Conservation (phyloP, 2,113 vertebrate genomes). For the Indicator indicator region DNA sequence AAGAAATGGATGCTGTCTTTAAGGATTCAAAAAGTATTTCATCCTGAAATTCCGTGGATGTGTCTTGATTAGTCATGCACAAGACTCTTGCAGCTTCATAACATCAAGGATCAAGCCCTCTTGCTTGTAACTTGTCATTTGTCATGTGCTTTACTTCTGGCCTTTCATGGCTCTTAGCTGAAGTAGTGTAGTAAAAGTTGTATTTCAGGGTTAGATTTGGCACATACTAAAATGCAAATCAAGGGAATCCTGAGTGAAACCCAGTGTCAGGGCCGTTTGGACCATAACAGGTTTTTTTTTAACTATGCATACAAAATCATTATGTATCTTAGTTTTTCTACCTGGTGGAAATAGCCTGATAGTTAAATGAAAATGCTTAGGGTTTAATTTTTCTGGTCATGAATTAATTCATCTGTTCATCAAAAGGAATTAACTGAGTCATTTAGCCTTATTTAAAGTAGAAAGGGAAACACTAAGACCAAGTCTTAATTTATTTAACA, state of each 20-base stretch:
- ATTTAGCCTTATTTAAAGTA: not conserved
- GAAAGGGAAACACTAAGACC: not conserved
- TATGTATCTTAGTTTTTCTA: not conserved
- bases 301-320: not conserved
- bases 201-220: not conserved
- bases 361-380: not conserved
- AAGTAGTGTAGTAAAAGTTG: not conserved
- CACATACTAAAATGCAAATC: not conserved
- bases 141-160: not conserved
- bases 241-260: not conserved
- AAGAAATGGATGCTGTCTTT: not conserved
- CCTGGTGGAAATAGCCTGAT: not conserved
- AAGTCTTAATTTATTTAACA: not conserved
- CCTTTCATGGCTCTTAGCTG: not conserved
- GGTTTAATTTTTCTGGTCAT: not conserved
- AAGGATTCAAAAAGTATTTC: slow-evolving; percentile 43
- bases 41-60: slow-evolving; percentile 43
- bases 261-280: not conserved
- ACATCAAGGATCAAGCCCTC: not conserved
- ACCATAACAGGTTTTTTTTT: not conserved
- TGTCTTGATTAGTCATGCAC: slow-evolving; percentile 63
- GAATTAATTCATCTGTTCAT: not conserved
- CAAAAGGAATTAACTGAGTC: not conserved
- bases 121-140: not conserved
- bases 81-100: slow-evolving; percentile 20